Evolutionary conservation across 2,888 invertebrate genomes (phyloP), one percentile per base, ranked within the genome.

Genomic region (Lasioglossum lativentre): DNA sequence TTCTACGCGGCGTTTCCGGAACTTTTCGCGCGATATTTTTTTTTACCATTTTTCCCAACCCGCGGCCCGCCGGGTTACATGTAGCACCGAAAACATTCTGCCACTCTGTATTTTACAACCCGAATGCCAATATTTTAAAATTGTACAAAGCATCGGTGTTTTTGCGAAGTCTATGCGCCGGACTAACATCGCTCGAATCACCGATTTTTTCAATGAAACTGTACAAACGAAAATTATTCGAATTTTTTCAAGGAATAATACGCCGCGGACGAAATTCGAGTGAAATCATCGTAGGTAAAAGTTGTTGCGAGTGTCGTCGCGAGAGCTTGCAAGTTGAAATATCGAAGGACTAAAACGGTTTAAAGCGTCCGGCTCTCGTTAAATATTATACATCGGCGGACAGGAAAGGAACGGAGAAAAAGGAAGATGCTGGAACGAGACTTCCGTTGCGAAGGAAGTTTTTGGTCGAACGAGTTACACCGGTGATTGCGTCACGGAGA

Each of bases 401-500:
- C 19, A 23, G n/a, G 42, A 42, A 14, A 19, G 30, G 4, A 30
- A 10, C 30, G 42, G 27, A 8, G 12, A 40, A 75, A 63, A 71
- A 72, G 34, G n/a, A 72, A 72, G 38, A 38, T 66, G 10, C 42
- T 42, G n/a, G 27, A 3, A 27, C 30, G 34, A 52, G 56, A 74
- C 75, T 66, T 72, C 75, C 72, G 63, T 72, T 1, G 34, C 63
- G 52, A 30, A 34, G 66, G 40, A 75, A 59, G n/a, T 70, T 77
- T 78, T 76, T 74, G 45, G 45, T 80, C 56, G 80, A 30, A 34
- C 66, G 45, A 73, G 85, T 83, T 79, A 76, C 79, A 68, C 56
- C 85, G 79, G 45, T 83, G 85, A 85, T 79, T 83, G 83, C 83
- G 76, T 83, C 83, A 79, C 78, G 71, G n/a, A n/a, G n/a, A 83